Evolutionary conservation across 2,888 invertebrate genomes (phyloP).

Genomic region (Lepas anatifera): DNA sequence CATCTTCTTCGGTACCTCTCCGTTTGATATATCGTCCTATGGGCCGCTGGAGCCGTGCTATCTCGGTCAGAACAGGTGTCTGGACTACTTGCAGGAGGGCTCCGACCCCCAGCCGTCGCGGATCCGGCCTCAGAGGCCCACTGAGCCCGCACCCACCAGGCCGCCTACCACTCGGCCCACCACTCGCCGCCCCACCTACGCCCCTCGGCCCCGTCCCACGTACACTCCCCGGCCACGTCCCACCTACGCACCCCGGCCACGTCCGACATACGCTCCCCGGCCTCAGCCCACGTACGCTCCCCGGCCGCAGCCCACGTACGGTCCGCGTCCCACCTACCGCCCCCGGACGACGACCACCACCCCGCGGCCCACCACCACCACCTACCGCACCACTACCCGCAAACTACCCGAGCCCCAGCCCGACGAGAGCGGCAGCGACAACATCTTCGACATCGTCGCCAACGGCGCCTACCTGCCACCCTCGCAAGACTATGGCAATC

Average conservation of each 20-base stretch:
- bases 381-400: background rate
- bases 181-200: background rate
- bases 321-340: background rate
- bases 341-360: background rate
- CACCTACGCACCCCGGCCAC: background rate
- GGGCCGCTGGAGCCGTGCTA: slow-evolving; percentile 10
- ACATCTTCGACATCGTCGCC: slow-evolving; percentile 4
- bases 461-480: slow-evolving; percentile 4
- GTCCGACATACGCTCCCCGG: too few species aligned
- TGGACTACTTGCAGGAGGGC: background rate
- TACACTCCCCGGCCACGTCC: background rate
- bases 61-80: slow-evolving; percentile 4
- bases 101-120: background rate
- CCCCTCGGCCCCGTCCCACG: background rate
- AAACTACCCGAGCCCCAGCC: background rate
- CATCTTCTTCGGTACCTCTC: background rate
- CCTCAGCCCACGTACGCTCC: too few species aligned
- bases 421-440: background rate
- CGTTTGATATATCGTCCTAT: background rate
- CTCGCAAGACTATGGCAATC: background rate
- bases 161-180: background rate
- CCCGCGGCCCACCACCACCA: background rate
- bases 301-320: too few species aligned
- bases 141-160: background rate
- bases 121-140: background rate